Evolutionary conservation across 2,113 vertebrate genomes (phyloP), one percentile per base, ranked within the genome.

Genomic region (Aegotheles bennettii): DNA sequence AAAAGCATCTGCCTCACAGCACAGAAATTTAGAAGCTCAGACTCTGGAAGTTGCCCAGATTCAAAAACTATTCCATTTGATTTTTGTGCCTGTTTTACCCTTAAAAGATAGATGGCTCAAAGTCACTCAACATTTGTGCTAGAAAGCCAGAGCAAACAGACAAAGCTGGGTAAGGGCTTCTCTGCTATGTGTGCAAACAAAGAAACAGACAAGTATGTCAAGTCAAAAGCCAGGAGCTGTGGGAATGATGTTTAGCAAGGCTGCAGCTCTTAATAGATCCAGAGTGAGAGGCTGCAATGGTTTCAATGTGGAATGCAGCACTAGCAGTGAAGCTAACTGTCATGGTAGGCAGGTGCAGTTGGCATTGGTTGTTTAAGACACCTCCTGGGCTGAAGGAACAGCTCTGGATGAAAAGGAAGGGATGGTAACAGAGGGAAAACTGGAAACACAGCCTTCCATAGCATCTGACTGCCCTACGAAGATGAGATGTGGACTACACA

Each of bases 141-240:
- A 61, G 45, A 60, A 95, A 88, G 88, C 75, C 79, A 50, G 71
- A 96, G 83, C 88, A 93, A 95, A 86, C 71, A 91, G 81, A 43
- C 67, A 48, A 53, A 91, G 71, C 88, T 48, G 79, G 59, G 29
- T 70, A 33, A 17, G 36, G 50, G 25, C 21, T 13, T 79, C 84
- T 79, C 67, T 40, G 56, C 26, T 16, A 16, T 1, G 14, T 56
- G 70, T 63, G n/a, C 78, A 80, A 71, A 92, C 79, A 86, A 73
- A 93, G 87, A 38, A 71, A 80, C 57, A 75, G 75, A 76, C 78
- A 94, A 90, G 88, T 35, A 69, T 16, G 36, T 77, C 87, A 79
- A 82, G 43, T 12, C 82, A 67, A 87, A 75, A 83, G 89, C 18
- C 85, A 93, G 85, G 5, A 70, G 83, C 75, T 69, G 25, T 75